Evolutionary conservation across 2,113 vertebrate species (phyloP), one percentile per base, ranked within the genome.

Genomic region (Datnioides undecimradiatus): DNA sequence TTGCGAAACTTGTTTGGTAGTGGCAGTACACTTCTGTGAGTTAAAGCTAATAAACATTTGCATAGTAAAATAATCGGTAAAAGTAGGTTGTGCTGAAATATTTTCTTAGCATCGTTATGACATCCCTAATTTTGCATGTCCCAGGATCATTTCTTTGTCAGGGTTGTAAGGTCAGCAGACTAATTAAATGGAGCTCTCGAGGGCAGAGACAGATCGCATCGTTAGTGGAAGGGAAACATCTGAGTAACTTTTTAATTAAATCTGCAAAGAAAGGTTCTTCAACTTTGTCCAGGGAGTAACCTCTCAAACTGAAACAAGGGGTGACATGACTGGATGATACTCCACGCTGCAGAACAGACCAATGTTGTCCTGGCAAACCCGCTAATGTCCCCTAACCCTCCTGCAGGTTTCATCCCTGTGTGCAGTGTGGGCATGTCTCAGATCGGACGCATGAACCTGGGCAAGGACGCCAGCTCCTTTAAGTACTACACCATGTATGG

Each of bases 401-500:
- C 59, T 62, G 17, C 13, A 91, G 98, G 98, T 78, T 99, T 99
- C 84, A 97, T 99, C 87, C 98, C 98, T 23, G 91, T 98, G 80
- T 99, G 98, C 89, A 96, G 96, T 19, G 82, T 99, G 81, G 95
- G 97, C 40, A 94, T 97, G 13, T 96, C 96, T 86, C 97, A 99
- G 93, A 96, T 97, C 6, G 98, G 98, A 48, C 97, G 92, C 3
- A 97, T 99, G 96, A 99, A 99, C 81, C 94, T 99, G 51, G 98
- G 98, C 58, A 98, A 95, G 87, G 95, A 99, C 10, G 98, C 98
- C 90, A 97, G 94, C 82, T 97, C 96, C 41, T 98, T 99, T 84
- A 99, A 98, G 79, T 99, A 96, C 89, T 99, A 98, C 48, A 99
- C 98, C 59, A 98, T 98, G 97, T 99, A 96, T 33, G 98, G 98